Base-by-base conservation (phyloP, 2,888 invertebrate species). In the Conus canariensis region DNA sequence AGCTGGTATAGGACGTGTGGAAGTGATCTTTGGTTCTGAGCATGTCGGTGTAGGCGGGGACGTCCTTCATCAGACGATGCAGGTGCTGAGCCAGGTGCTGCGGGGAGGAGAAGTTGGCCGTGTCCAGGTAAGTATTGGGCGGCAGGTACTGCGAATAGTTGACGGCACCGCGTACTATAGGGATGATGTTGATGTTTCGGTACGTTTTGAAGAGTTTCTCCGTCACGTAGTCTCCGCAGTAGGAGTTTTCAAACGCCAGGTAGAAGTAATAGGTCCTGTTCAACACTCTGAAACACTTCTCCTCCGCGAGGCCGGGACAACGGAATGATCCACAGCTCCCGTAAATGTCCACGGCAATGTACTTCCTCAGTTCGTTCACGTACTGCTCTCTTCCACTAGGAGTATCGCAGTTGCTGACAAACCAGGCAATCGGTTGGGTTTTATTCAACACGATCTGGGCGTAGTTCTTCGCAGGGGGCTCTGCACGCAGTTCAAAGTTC, bases 341-440 rank as follows among this genome's bases (percentile, higher is more conserved):
- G 45, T 19, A 83, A 22, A 93, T 88, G 67, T 94, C 93, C 6
- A 94, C 90, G 9, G 86, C 85, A 10, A 94, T 91, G 91, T 92
- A 85, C 30, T 92, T 90, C 58, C 90, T 89, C 19, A 94, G 85
- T 25, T 92, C 85, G 7, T 89, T 67, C 12, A 93, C 93, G 85
- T 93, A 94, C 0, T 67, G 22, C 58, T 93, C 92, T 64, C 94
- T 88, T 77, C 67, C 88, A 74, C 92, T 91, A 14, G 90, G 87
- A 19, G 93, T 92, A 14, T 88, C 9, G 67, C 94, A 94, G 80
- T 93, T 91, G 89, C 93, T 93, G 80, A 93, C 94, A 74, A 93
- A 91, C 94, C 94, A 94, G 5, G 93, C 94, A 12, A 91, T 91
- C 45, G 90, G 58, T 80, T 91, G 91, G 8, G 90, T 91, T 64